Evolutionary conservation across 2,113 vertebrate genomes (phyloP).

Genomic region (Misgurnus mizolepis): DNA sequence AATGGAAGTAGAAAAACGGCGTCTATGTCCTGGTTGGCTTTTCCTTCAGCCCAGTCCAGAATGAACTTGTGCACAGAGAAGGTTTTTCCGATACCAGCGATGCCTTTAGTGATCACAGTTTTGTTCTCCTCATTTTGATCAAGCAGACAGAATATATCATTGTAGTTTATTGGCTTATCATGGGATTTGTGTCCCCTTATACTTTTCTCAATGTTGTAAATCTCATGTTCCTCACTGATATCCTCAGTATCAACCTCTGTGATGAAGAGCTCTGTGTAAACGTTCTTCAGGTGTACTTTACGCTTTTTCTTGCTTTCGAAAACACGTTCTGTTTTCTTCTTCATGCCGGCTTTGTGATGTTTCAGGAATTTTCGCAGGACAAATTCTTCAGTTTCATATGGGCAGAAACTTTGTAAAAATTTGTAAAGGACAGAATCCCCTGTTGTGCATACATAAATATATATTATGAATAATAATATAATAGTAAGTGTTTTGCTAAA

Average conservation of each 20-base stretch:
- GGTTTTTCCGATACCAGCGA: constrained; percentile 23
- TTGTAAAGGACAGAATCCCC: too few relatives aligned
- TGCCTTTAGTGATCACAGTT: constrained; percentile 8
- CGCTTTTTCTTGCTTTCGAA: too few relatives aligned
- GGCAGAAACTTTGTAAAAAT: too few relatives aligned
- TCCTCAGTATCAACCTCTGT: not conserved
- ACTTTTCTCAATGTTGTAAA: not conserved
- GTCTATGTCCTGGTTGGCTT: not conserved
- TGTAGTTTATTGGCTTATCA: not conserved
- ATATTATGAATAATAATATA: too few relatives aligned
- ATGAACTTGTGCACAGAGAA: not conserved
- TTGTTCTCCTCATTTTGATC: not conserved
- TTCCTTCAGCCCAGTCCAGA: too few relatives aligned
- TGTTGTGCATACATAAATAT: too few relatives aligned
- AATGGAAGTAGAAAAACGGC: constrained; percentile 9
- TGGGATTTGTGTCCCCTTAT: not conserved
- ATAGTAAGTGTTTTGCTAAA: too few relatives aligned
- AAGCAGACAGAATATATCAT: not conserved
- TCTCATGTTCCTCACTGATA: not conserved
- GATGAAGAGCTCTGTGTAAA: not conserved
- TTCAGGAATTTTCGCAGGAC: not conserved
- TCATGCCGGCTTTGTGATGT: constrained; percentile 4
- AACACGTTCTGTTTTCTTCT: not conserved
- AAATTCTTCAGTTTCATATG: not conserved
- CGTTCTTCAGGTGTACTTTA: not conserved